Evolutionary conservation across 1,140 invertebrate species (phyloP), one percentile per base, ranked within the genome.

Genomic region (Bilobella aurantiaca): DNA sequence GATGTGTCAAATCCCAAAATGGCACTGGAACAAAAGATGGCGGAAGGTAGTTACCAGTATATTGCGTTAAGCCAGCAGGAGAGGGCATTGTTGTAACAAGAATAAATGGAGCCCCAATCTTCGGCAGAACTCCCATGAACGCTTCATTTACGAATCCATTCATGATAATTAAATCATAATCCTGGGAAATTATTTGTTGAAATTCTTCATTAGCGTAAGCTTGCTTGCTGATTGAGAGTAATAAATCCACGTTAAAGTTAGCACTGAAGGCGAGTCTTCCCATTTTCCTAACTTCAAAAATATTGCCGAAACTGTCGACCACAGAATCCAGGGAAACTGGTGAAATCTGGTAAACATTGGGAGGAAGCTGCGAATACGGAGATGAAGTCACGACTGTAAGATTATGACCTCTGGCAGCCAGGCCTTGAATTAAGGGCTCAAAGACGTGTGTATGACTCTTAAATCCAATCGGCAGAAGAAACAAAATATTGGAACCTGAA

Each of bases 361-460:
- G 58, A 25, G 3, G 59, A 5, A 31, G 25, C 23, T 3, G 29
- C 23, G 30, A 42, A 47, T 2, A 62, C 3, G 8, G 32, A 12
- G 29, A 34, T 2, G 31, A 58, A 47, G 23, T 27, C 2, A 61
- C 64, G 34, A 61, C 49, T 8, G 66, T 59, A 8, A 67, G 25
- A 12, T 58, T 18, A 37, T 67, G 56, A 8, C 62, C 66, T 25
- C 30, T 34, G 3, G 27, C 28, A 5, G 53, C 53, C 27, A 67
- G 29, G 2, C n/a, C 62, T 21, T 64, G 29, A 28, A 49, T 57
- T 1, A 67, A 25, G 1, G 66, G 66, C 16, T 42, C 28, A 28
- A 67, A 64, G 31, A 67, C 65, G 32, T 67, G 32, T 5, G 58
- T 61, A 16, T 66, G 32, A 25, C 64, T 66, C 21, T 30, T 61